phyloP scores from a whole-genome alignment of 2,797 vertebrate genomes.

The Halcyon badia region DNA sequence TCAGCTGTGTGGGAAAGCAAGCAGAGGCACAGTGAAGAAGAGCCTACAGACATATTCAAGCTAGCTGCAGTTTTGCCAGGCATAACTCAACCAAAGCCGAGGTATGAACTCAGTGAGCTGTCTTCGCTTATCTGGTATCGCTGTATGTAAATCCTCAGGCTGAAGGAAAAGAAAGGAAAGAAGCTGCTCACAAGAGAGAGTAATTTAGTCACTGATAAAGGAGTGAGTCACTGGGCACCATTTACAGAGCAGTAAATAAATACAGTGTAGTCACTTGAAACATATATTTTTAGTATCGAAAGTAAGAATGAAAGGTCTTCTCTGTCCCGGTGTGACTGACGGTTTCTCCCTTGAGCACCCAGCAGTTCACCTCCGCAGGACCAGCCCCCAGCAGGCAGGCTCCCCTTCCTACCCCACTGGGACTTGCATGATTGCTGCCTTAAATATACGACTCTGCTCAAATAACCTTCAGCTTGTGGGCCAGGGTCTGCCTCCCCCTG shows the following conservation, averaged over 20 bases:
- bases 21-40: not conserved
- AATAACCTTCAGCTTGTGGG: constrained; percentile 28
- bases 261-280: not conserved
- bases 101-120: not conserved
- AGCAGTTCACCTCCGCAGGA: not conserved
- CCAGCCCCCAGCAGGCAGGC: not conserved
- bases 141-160: not conserved
- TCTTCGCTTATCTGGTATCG: not conserved
- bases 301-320: not conserved
- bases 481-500: constrained; percentile 20
- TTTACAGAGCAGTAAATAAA: constrained; percentile 6
- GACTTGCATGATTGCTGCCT: not conserved
- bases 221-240: not conserved
- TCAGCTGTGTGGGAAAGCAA: not conserved
- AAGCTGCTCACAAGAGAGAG: not conserved
- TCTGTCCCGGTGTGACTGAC: not conserved
- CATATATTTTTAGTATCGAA: not conserved
- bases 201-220: not conserved
- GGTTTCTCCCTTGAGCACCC: not conserved
- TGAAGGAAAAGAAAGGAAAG: not conserved
- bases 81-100: not conserved
- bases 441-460: constrained; percentile 34
- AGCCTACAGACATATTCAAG: not conserved
- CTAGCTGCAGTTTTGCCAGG: not conserved
- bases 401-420: not conserved